Conservation (phyloP, 2,113 vertebrate genomes). For the Otocyon megalotis region DNA sequence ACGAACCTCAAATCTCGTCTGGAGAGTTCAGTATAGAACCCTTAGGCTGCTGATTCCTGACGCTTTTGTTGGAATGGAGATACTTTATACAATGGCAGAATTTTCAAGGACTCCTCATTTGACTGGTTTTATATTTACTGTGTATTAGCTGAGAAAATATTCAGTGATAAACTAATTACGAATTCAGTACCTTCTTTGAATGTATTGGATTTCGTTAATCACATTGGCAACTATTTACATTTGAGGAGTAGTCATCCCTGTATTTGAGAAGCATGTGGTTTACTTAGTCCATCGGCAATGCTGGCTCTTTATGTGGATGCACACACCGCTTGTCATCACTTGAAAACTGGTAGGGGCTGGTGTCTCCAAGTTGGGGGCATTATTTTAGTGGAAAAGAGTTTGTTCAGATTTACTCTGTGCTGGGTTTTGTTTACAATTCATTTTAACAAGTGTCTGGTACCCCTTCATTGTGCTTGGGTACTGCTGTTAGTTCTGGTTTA, state of each 20-base stretch:
- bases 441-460: not conserved
- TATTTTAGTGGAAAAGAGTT: constrained; percentile 24
- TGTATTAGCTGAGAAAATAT: constrained; percentile 33
- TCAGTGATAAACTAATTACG: not conserved
- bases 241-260: not conserved
- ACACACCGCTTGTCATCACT: not conserved
- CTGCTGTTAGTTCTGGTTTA: not conserved
- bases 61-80: not conserved
- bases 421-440: constrained; percentile 4
- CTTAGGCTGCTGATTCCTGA: not conserved
- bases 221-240: not conserved
- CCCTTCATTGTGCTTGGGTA: not conserved
- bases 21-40: not conserved
- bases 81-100: not conserved
- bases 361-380: not conserved
- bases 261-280: not conserved
- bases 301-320: not conserved
- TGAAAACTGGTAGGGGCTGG: not conserved
- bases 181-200: not conserved
- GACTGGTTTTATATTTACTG: not conserved
- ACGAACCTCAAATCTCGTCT: not conserved
- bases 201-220: constrained; percentile 22
- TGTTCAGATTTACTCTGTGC: not conserved
- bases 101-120: not conserved
- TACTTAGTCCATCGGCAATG: not conserved